These are phyloP conservation scores for Trissonchulus latispiculum DNA, from an alignment of 2,888 invertebrate species.

Conservation along the genomic window DNA sequence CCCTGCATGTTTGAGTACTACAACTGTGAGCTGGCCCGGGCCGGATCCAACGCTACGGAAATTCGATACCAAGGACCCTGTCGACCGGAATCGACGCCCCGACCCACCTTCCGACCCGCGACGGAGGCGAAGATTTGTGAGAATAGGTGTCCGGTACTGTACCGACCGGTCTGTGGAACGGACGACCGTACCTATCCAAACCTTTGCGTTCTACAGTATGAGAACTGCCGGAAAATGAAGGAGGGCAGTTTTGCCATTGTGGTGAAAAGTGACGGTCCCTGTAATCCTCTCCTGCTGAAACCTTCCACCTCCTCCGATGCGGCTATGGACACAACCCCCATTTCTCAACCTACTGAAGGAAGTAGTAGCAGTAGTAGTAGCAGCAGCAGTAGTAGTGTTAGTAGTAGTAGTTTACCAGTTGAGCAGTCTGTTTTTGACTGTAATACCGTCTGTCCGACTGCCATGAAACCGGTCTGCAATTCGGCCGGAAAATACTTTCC, in stretches of 20 bases:
- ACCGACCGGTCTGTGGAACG: conserved; percentile 10
- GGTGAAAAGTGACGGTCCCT: not conserved
- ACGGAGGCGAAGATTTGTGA: not conserved
- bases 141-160: not conserved
- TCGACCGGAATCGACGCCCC: not conserved
- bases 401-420: no score
- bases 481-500: not conserved
- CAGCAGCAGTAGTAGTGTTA: no score
- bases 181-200: conserved; percentile 1
- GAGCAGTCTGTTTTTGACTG: no score
- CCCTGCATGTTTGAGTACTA: conserved; percentile 15
- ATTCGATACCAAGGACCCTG: not conserved
- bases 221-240: conserved; percentile 1
- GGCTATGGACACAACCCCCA: not conserved
- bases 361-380: no score
- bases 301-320: not conserved
- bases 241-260: conserved; percentile 1
- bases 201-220: conserved; percentile 7
- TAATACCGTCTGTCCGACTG: not conserved
- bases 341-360: not conserved
- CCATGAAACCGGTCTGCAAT: conserved; percentile 12
- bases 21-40: not conserved
- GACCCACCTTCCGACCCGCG: not conserved
- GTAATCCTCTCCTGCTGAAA: not conserved
- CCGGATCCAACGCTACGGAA: not conserved